Evolutionary conservation across 2,113 vertebrate genomes (phyloP).

Genomic region (Prunella fulvescens): DNA sequence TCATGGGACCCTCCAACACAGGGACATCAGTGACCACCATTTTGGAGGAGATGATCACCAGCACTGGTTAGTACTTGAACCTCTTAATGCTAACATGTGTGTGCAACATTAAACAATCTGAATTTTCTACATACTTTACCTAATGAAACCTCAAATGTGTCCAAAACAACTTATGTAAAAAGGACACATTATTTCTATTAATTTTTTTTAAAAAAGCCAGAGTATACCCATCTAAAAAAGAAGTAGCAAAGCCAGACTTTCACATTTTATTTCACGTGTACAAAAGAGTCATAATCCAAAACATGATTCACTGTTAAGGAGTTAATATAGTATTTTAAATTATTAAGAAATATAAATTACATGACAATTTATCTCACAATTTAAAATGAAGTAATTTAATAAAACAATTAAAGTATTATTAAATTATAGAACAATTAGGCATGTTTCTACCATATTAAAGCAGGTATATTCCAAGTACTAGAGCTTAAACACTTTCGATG

Average conservation of each 20-base stretch:
- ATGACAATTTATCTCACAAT: neutral
- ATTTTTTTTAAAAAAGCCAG: neutral
- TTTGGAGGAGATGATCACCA: neutral
- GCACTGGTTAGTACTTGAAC: neutral
- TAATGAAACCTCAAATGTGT: neutral
- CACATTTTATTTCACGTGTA: neutral
- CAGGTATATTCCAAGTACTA: neutral
- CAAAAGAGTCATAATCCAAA: neutral
- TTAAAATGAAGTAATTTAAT: neutral
- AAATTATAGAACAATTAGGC: neutral
- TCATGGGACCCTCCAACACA: neutral
- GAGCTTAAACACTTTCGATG: neutral
- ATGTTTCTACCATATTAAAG: neutral
- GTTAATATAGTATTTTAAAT: neutral
- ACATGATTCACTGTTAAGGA: neutral
- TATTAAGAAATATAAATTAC: neutral
- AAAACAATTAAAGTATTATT: neutral
- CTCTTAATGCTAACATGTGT: neutral
- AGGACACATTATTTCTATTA: neutral
- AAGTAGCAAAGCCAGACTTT: neutral
- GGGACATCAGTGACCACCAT: neutral
- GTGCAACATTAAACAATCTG: neutral
- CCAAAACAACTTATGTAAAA: neutral
- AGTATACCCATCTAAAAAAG: neutral
- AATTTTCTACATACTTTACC: neutral